Percentiles rank a stretch among this genome's conserved stretches.
phyloP scores from a whole-genome alignment of 2,113 vertebrate species.

The Pseudopipra pipra region DNA sequence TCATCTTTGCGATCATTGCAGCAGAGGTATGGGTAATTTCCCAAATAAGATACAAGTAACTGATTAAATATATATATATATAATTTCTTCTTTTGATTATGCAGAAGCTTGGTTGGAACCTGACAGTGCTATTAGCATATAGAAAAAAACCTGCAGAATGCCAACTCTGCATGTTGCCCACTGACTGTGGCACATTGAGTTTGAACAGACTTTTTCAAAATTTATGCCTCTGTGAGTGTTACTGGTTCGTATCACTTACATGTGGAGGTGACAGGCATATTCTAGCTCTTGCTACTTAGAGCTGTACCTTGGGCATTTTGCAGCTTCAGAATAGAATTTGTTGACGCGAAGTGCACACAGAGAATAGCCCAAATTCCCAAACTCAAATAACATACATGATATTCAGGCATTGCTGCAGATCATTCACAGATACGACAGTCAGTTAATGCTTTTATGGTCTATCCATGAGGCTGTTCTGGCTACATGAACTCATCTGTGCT shows the following conservation, averaged over 20 bases:
- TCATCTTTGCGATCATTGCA: background rate
- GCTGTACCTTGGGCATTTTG: background rate
- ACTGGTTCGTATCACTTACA: accelerated
- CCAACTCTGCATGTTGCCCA: background rate
- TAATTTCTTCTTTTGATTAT: background rate
- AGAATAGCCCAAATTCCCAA: background rate
- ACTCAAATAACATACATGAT: background rate
- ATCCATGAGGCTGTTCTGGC: background rate
- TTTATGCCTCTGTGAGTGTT: background rate
- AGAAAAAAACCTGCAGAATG: background rate
- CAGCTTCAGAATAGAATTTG: background rate
- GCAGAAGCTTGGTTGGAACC: background rate
- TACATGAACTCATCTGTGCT: background rate
- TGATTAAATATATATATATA: too few species aligned
- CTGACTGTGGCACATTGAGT: background rate
- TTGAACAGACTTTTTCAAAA: background rate
- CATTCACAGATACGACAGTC: background rate
- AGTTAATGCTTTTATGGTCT: background rate
- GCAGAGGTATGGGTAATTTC: background rate
- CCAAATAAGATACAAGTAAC: background rate
- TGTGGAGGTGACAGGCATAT: background rate
- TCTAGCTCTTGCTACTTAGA: background rate
- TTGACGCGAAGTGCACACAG: background rate
- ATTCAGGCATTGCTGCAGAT: background rate
- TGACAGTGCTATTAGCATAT: background rate